Conservation (phyloP, 2,888 invertebrate genomes). For the Parnassius glacialis region DNA sequence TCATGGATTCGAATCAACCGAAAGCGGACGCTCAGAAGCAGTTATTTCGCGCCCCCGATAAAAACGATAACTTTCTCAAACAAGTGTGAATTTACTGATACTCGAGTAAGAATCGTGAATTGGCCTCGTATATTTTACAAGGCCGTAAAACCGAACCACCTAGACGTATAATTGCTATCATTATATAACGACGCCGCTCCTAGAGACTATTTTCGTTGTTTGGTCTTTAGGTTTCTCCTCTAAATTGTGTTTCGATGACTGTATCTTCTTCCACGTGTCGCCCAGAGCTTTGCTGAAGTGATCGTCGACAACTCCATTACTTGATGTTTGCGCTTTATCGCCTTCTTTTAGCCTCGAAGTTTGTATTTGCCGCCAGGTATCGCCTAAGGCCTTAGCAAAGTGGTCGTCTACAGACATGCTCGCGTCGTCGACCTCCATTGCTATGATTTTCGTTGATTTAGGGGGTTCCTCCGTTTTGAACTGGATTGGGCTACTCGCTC, state of each 20-base stretch:
- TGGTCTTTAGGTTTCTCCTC: constrained; percentile 63
- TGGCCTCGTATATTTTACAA: constrained; percentile 65
- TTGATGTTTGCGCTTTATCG: constrained; percentile 53
- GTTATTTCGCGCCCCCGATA: constrained; percentile 26
- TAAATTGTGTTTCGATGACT: constrained; percentile 76
- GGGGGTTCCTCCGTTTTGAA: constrained; percentile 63
- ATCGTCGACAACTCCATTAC: constrained; percentile 82
- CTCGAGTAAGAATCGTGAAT: constrained; percentile 60
- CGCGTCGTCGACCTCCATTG: constrained; percentile 82
- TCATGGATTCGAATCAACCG: constrained; percentile 54
- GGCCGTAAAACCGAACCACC: constrained; percentile 59
- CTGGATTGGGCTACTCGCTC: constrained; percentile 74
- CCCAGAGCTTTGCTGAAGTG: constrained; percentile 95
- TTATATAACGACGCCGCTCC: constrained; percentile 77
- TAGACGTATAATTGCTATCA: constrained; percentile 7
- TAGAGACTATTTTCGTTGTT: constrained; percentile 70
- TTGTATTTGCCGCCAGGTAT: constrained; percentile 90
- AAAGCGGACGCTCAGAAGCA: constrained; percentile 23
- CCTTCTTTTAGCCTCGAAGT: constrained; percentile 79
- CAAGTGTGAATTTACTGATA: constrained; percentile 71
- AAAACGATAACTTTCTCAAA: constrained; percentile 42
- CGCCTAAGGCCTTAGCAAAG: constrained; percentile 93
- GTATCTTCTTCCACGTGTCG: constrained; percentile 90
- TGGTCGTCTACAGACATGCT: constrained; percentile 92
- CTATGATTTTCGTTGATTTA: constrained; percentile 68